A percentile compares a stretch with the other conserved stretches of the same genome.
phyloP scores from a whole-genome alignment of 2,888 invertebrate genomes.

The Aspidiotus rigidus region DNA sequence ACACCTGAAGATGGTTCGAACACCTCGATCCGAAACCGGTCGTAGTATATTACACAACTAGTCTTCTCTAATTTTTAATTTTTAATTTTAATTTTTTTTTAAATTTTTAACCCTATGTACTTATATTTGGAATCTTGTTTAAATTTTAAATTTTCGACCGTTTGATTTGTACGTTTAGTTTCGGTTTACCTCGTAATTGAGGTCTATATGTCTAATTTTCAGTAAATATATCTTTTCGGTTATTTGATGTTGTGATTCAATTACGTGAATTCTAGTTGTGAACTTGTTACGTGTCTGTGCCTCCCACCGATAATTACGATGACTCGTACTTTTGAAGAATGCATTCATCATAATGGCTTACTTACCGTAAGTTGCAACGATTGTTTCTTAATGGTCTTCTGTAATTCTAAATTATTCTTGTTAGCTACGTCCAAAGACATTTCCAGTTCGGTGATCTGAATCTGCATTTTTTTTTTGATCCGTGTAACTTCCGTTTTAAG shows the following conservation, averaged over 20 bases:
- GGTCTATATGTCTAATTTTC: too few species aligned
- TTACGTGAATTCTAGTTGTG: too few species aligned
- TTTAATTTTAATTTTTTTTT: not conserved
- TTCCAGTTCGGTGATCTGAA: conserved; percentile 93
- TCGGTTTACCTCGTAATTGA: too few species aligned
- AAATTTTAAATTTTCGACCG: not conserved
- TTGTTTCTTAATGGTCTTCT: conserved; percentile 96
- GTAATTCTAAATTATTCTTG: conserved; percentile 93
- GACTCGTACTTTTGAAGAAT: not conserved
- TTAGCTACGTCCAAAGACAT: conserved; percentile 95
- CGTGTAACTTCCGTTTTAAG: conserved; percentile 91
- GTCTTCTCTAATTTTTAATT: not conserved
- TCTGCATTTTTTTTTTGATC: conserved; percentile 98
- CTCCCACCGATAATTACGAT: not conserved
- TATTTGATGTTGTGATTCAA: too few species aligned
- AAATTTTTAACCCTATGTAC: not conserved
- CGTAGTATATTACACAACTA: too few species aligned
- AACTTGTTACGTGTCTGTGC: too few species aligned
- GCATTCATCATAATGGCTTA: conserved; percentile 15
- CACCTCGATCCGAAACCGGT: too few species aligned
- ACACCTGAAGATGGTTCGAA: too few species aligned
- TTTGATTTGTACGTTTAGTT: not conserved
- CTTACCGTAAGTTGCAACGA: conserved; percentile 73
- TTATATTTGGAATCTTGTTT: not conserved
- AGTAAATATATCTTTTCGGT: too few species aligned